Conservation (phyloP, 2,888 invertebrate genomes). For the Dendrolimus houi region DNA sequence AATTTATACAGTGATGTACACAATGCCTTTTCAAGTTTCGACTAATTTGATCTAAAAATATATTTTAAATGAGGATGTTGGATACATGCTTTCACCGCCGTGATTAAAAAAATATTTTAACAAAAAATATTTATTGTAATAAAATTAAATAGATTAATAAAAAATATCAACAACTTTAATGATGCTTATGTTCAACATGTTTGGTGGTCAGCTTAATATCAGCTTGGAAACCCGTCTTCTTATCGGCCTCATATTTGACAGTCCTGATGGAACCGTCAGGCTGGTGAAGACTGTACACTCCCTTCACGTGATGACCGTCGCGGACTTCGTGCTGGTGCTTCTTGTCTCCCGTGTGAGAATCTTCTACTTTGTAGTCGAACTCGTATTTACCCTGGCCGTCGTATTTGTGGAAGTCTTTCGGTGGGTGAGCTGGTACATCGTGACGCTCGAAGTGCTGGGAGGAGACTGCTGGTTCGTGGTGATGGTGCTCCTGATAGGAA, state of each 20-base stretch:
- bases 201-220: constrained; percentile 7
- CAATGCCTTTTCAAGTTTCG: too few species aligned
- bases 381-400: constrained; percentile 5
- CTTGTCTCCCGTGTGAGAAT: constrained; percentile 45
- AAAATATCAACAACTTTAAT: not conserved
- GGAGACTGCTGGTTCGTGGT: constrained; percentile 16
- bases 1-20: too few species aligned
- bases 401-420: constrained; percentile 11
- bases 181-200: constrained; percentile 6
- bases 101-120: too few species aligned
- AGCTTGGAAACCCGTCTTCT: constrained; percentile 5
- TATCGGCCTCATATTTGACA: constrained; percentile 11
- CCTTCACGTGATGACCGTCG: constrained; percentile 63
- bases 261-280: constrained; percentile 42
- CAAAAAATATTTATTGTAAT: too few species aligned
- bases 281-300: constrained; percentile 56
- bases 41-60: too few species aligned
- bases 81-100: too few species aligned
- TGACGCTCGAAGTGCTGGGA: constrained; percentile 28
- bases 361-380: constrained; percentile 45
- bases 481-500: constrained; percentile 2
- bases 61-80: too few species aligned
- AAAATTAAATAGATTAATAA: too few species aligned
- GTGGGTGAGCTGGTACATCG: constrained; percentile 15
- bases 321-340: constrained; percentile 39